These are phyloP conservation scores for Meteorus sp. DNA, from an alignment of 1,140 invertebrate genomes.

Conservation along the genomic window DNA sequence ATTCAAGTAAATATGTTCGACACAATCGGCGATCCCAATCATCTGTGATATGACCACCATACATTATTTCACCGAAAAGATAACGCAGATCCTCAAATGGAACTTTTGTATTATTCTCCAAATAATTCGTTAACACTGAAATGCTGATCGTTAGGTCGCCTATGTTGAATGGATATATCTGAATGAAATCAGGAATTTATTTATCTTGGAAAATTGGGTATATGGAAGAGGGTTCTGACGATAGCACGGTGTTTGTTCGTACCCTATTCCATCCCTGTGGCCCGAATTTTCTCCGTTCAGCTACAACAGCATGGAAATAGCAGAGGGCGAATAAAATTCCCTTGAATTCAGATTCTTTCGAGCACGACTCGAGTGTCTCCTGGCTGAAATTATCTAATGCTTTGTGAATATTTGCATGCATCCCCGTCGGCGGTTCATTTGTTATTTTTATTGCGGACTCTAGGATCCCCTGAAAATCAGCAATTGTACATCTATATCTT, in stretches of 20 bases:
- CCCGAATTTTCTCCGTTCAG: slow-evolving; percentile 91
- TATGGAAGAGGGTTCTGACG: neutral
- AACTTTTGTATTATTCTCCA: slow-evolving; percentile 84
- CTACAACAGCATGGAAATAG: slow-evolving; percentile 94
- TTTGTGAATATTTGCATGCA: slow-evolving; percentile 92
- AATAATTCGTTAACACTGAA: slow-evolving; percentile 89
- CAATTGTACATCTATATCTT: too few relatives aligned
- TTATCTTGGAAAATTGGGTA: neutral
- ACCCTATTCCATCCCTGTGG: slow-evolving; percentile 92
- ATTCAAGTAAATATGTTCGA: slow-evolving; percentile 85
- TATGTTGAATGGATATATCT: slow-evolving; percentile 72
- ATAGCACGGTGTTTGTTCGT: too few relatives aligned
- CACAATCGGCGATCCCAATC: slow-evolving; percentile 92
- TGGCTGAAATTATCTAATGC: slow-evolving; percentile 92
- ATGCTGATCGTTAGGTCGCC: slow-evolving; percentile 93
- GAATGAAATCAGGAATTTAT: neutral
- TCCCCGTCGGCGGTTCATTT: slow-evolving; percentile 93
- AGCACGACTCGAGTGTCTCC: slow-evolving; percentile 90
- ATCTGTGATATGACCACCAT: slow-evolving; percentile 94
- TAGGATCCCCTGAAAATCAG: slow-evolving; percentile 73
- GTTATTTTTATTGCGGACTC: slow-evolving; percentile 96
- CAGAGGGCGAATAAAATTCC: slow-evolving; percentile 89
- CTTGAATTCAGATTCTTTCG: slow-evolving; percentile 94
- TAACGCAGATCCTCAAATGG: slow-evolving; percentile 94
- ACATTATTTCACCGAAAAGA: slow-evolving; percentile 96